phyloP scores from a whole-genome alignment of 2,113 vertebrate species.

The Microcebus ravelobensis region DNA sequence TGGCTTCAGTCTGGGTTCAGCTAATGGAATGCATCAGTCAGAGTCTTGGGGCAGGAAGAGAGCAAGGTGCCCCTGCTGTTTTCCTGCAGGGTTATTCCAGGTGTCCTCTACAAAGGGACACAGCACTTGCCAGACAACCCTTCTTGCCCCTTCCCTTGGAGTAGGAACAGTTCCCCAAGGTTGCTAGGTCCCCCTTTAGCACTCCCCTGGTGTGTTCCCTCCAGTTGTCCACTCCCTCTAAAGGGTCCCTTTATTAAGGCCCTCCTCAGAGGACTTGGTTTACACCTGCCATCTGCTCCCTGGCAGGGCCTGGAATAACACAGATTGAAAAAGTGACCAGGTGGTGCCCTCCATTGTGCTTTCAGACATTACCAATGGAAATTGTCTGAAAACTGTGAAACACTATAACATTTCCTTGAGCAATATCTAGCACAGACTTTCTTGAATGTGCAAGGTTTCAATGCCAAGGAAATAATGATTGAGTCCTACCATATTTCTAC shows the following conservation, averaged over 20 bases:
- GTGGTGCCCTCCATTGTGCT: neutral
- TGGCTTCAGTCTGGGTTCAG: neutral
- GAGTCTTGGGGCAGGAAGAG: neutral
- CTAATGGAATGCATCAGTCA: neutral
- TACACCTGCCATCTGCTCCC: neutral
- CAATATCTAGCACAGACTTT: constrained; percentile 47
- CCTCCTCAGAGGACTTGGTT: neutral
- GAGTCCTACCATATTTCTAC: constrained; percentile 63
- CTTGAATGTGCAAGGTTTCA: constrained; percentile 46
- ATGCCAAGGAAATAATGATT: constrained; percentile 66
- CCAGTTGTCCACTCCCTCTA: neutral
- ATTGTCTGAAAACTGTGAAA: constrained; percentile 54
- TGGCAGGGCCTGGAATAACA: neutral
- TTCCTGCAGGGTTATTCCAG: neutral
- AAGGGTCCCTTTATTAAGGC: neutral
- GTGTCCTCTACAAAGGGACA: neutral
- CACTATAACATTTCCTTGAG: neutral
- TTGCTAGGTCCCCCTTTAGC: neutral
- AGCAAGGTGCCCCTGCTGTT: neutral
- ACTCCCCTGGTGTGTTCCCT: neutral
- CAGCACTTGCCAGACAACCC: neutral
- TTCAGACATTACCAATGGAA: constrained; percentile 15
- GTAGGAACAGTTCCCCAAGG: neutral
- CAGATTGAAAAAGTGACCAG: neutral
- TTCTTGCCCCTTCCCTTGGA: neutral